Evolutionary conservation across 2,113 vertebrate genomes (phyloP).

Genomic region (Gulo gulo): DNA sequence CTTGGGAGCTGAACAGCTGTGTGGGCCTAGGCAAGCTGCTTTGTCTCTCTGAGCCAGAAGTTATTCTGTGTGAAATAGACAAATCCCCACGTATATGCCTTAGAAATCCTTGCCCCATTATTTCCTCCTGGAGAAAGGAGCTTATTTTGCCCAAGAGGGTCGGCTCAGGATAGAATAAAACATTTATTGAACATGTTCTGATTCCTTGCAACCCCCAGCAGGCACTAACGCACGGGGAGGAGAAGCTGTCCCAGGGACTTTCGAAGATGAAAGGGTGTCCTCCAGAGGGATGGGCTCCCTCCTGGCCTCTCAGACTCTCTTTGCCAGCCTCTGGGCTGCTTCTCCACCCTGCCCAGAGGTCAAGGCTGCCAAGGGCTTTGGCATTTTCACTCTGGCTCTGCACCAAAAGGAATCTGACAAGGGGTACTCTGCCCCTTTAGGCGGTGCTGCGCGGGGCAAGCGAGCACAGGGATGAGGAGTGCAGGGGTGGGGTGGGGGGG

Average conservation of each 20-base stretch:
- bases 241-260: constrained; percentile 5
- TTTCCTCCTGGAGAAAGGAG: constrained; percentile 33
- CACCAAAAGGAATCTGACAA: neutral
- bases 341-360: neutral
- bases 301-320: neutral
- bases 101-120: constrained; percentile 3
- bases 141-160: constrained; percentile 22
- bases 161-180: constrained; percentile 15
- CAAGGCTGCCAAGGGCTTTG: neutral
- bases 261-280: neutral
- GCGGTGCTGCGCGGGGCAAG: neutral
- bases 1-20: neutral
- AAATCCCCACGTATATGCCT: neutral
- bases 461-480: neutral
- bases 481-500: no score
- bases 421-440: neutral
- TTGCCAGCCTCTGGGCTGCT: neutral
- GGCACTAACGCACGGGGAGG: constrained; percentile 4
- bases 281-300: neutral
- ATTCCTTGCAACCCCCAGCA: constrained; percentile 30
- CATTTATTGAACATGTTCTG: constrained; percentile 28
- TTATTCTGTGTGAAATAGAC: neutral
- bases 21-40: neutral
- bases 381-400: neutral
- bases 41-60: constrained; percentile 6